Evolutionary conservation across 1,140 invertebrate genomes (phyloP).

Genomic region (Neomicropteryx cornuta): DNA sequence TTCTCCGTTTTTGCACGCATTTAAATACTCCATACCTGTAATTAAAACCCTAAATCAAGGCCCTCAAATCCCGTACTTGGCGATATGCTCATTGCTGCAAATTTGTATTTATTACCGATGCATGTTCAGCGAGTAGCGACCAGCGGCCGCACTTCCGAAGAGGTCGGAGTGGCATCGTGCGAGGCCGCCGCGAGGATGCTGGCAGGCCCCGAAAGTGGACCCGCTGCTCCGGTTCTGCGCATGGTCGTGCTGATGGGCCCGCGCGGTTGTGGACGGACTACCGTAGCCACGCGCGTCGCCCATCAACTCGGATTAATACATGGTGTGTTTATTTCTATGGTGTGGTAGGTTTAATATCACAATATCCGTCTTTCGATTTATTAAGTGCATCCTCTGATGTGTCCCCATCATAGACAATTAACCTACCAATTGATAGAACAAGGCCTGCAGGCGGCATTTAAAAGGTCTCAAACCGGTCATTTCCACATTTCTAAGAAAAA

Average conservation of each 20-base stretch:
- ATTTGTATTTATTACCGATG: no score
- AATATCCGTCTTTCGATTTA: background rate
- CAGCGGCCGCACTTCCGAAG: constrained; percentile 18
- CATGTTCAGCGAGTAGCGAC: constrained; percentile 23
- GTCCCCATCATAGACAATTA: background rate
- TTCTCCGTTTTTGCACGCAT: no score
- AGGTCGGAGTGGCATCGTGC: constrained; percentile 21
- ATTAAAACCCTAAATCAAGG: no score
- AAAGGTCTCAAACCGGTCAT: no score
- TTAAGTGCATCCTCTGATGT: background rate
- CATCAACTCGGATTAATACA: constrained; percentile 34
- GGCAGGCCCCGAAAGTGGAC: no score
- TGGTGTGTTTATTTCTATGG: constrained; percentile 17
- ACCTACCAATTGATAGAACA: background rate
- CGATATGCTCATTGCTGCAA: no score
- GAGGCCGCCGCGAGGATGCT: constrained; percentile 25
- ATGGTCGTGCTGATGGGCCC: constrained; percentile 38
- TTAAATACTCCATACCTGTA: no score
- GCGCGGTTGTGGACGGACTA: constrained; percentile 32
- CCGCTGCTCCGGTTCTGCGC: constrained; percentile 27
- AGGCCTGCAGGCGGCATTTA: no score
- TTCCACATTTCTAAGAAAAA: no score
- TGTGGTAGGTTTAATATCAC: background rate
- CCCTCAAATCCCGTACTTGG: no score
- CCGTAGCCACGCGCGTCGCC: constrained; percentile 28